These are phyloP conservation scores for Eupristina koningsbergeri DNA, from an alignment of 1,140 invertebrate genomes.

Conservation along the genomic window DNA sequence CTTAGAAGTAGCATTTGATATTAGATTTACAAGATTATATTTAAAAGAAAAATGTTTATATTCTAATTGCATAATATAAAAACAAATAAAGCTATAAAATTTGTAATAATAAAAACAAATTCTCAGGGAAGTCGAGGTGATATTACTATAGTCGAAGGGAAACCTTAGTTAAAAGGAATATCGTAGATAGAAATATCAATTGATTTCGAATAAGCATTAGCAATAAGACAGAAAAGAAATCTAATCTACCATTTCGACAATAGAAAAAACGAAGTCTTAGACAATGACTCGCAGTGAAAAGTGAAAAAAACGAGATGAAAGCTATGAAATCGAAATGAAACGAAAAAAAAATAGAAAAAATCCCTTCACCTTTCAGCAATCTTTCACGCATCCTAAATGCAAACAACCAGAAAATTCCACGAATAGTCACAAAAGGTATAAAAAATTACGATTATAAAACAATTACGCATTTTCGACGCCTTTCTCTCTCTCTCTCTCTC, in stretches of 20 bases:
- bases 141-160: neutral
- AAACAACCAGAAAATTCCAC: neutral
- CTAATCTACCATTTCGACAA: neutral
- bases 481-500: conserved; percentile 64
- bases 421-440: too few relatives aligned
- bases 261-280: conserved; percentile 12
- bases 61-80: neutral
- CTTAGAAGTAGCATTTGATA: too few relatives aligned
- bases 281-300: conserved; percentile 3
- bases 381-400: conserved; percentile 67
- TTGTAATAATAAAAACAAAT: neutral
- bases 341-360: too few relatives aligned
- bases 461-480: conserved; percentile 67
- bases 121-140: neutral
- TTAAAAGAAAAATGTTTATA: too few relatives aligned
- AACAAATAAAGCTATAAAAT: neutral
- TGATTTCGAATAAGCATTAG: conserved; percentile 13
- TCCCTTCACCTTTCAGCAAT: too few relatives aligned
- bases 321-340: too few relatives aligned
- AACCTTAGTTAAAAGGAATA: conserved; percentile 11
- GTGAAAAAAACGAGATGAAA: conserved; percentile 56
- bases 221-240: too few relatives aligned
- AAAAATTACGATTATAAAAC: conserved; percentile 64
- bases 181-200: conserved; percentile 45
- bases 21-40: too few relatives aligned